Base-by-base conservation (phyloP, 2,888 invertebrate genomes). In the Meteorus colon region DNA sequence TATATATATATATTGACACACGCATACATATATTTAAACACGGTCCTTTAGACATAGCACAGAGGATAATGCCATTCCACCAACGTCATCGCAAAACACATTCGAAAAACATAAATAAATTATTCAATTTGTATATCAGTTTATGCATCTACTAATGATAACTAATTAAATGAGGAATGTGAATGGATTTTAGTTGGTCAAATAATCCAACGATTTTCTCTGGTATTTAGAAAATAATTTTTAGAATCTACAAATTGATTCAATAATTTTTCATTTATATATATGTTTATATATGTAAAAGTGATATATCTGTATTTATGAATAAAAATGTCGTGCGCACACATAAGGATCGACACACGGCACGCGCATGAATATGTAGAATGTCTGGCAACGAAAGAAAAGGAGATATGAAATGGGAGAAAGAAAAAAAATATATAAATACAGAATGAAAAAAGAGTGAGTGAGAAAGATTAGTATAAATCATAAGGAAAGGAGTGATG, bases 341-440 rank as follows among this genome's bases (percentile, higher is more conserved):
- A 37, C 41, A 37, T 65, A 65, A 37, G 41, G 65, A 65, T 76
- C 68, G 75, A 77, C 79, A 77, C 84, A 84, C 81, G 81, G 85
- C 84, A 84, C 85, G 85, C 83, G 84, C 85, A 87, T 86, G 87
- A 88, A 88, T 87, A 88, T 88, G 87, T 86, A 88, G 84, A 84
- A 88, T 85, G 86, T 84, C 84, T 83, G 86, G 77, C 67, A 72
- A 82, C 81, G 82, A 84, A 84, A 84, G 83, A 83, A 78, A 79
- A 77, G 72, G 79, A 75, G 37, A 73, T 76, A 78, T 72, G 72
- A 75, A 76, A 74, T 66, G 66, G 74, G 62, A 67, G 75, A 74
- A 51, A 78, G 68, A 76, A 72, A 79, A 62, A 76, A 74, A 75
- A 66, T 10, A 67, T 66, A 71, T 45, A 24, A 55, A 75, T 65